phyloP scores from a whole-genome alignment of 2,797 vertebrate genomes.

The Halcyon chelicuti region DNA sequence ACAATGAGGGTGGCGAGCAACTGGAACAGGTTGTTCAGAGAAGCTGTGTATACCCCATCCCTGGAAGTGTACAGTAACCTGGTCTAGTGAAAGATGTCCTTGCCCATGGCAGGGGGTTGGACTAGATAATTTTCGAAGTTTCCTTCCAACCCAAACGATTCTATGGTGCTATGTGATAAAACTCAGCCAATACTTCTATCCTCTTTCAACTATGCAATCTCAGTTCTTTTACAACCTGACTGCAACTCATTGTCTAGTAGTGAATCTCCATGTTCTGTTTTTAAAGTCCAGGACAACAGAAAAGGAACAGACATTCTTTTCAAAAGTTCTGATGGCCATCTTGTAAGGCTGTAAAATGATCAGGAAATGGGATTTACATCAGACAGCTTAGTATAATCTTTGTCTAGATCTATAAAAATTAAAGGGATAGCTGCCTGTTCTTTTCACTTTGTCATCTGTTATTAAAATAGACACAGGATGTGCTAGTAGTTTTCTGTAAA shows the following conservation, averaged over 20 bases:
- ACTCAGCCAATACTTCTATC: not conserved
- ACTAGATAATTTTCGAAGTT: not conserved
- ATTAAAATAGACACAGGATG: not conserved
- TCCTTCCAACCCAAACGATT: not conserved
- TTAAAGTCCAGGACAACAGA: not conserved
- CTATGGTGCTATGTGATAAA: not conserved
- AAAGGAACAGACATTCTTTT: not conserved
- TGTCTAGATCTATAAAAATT: not conserved
- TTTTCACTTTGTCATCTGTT: not conserved
- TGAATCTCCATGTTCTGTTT: not conserved
- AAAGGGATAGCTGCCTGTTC: not conserved
- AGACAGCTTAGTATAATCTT: not conserved
- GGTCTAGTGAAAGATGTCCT: not conserved
- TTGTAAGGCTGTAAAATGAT: not conserved
- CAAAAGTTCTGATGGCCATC: not conserved
- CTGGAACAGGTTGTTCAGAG: not conserved
- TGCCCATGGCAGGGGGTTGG: rapidly evolving
- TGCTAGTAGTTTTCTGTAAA: not conserved
- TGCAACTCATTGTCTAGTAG: not conserved
- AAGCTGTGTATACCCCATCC: rapidly evolving
- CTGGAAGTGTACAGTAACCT: not conserved
- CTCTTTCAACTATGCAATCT: not conserved
- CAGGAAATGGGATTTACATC: not conserved
- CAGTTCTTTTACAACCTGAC: not conserved
- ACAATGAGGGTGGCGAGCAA: not conserved